phyloP scores from a whole-genome alignment of 2,888 invertebrate species.

The Tiphia femorata region DNA sequence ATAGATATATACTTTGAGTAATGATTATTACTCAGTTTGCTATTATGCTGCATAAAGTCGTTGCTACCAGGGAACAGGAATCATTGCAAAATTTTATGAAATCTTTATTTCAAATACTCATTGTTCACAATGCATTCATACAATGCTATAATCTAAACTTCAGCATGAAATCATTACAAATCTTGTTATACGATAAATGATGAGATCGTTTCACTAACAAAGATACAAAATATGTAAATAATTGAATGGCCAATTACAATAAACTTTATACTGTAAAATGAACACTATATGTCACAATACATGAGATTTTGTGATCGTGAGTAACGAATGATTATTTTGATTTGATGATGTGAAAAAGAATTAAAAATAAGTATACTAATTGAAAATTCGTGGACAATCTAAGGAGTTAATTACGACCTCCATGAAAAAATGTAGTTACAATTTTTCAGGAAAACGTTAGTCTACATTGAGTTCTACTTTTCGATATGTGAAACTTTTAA shows the following conservation, averaged over 20 bases:
- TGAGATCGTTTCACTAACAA: neutral
- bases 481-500: no score
- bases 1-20: slow-evolving; percentile 51
- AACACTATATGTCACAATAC: no score
- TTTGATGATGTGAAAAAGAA: no score
- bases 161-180: slow-evolving; percentile 40
- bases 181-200: slow-evolving; percentile 12
- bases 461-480: no score
- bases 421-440: no score
- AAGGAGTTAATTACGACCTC: no score
- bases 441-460: no score
- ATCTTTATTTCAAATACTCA: slow-evolving; percentile 54
- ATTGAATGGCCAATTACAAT: neutral
- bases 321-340: no score
- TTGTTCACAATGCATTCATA: slow-evolving; percentile 57
- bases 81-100: slow-evolving; percentile 47
- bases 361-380: no score
- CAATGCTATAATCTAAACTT: slow-evolving; percentile 47
- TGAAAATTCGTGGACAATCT: no score
- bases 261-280: neutral
- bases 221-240: neutral
- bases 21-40: slow-evolving; percentile 50
- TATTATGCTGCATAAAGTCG: slow-evolving; percentile 58
- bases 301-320: no score
- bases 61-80: slow-evolving; percentile 65